phyloP scores from a whole-genome alignment of 2,797 vertebrate species.

The Babyrousa celebensis region DNA sequence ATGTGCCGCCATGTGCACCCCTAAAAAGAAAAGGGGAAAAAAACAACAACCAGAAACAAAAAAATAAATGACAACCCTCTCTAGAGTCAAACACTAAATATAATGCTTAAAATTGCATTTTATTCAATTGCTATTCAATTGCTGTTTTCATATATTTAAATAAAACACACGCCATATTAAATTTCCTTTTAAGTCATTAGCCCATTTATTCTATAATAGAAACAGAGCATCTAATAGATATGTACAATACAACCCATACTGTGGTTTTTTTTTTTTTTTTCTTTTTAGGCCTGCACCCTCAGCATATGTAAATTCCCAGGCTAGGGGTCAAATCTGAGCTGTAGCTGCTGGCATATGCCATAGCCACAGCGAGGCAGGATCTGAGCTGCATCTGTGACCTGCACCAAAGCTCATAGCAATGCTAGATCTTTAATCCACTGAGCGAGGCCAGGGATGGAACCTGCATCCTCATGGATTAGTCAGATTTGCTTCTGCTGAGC shows the following conservation, averaged over 20 bases:
- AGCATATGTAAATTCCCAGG: no score
- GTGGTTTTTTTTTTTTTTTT: background rate
- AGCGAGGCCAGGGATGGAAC: no score
- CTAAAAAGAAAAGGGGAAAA: background rate
- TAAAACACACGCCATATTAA: slow-evolving; percentile 32
- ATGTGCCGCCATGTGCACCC: no score
- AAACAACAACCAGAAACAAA: background rate
- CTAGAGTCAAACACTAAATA: slow-evolving; percentile 34
- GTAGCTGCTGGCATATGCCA: no score
- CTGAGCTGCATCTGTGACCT: no score
- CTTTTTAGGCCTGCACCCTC: no score
- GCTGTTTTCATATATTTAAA: slow-evolving; percentile 39
- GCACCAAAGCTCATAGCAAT: no score
- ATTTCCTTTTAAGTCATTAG: slow-evolving; percentile 37
- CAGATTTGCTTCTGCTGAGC: no score
- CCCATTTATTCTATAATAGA: background rate
- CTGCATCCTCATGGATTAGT: no score
- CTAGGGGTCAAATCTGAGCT: no score
- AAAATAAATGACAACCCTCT: background rate
- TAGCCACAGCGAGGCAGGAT: no score
- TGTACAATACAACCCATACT: background rate
- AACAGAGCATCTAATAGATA: background rate
- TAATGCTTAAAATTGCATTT: background rate
- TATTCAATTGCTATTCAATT: background rate
- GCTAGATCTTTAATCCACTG: no score